phyloP scores from a whole-genome alignment of 2,113 vertebrate species.

The Etheostoma cragini region DNA sequence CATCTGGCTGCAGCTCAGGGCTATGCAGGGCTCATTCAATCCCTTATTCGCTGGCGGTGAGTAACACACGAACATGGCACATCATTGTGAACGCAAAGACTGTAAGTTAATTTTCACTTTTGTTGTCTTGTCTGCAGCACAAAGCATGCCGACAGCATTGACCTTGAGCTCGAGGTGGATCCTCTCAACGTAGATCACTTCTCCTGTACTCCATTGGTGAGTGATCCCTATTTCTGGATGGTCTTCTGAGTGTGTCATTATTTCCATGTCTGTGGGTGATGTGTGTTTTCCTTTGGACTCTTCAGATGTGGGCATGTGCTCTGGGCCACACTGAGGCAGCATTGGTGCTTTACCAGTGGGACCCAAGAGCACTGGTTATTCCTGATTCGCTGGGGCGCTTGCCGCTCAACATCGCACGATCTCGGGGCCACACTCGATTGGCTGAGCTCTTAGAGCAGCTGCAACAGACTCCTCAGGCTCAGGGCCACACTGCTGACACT shows the following conservation, averaged over 20 bases:
- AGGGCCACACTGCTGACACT: conserved; percentile 80
- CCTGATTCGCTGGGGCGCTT: conserved; percentile 95
- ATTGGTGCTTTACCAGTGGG: conserved; percentile 96
- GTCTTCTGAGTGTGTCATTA: background rate
- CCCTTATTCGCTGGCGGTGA: conserved; percentile 99
- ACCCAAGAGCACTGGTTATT: conserved; percentile 94
- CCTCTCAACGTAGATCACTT: conserved; percentile 99
- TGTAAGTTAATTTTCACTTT: conserved; percentile 13
- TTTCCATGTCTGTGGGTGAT: conserved; percentile 10
- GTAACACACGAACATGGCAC: conserved; percentile 49
- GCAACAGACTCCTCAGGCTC: conserved; percentile 88
- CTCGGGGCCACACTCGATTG: conserved; percentile 93
- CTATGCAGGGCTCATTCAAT: conserved; percentile 97
- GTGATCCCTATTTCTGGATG: conserved; percentile 41
- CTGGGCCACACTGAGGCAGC: conserved; percentile 95
- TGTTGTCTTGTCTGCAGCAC: conserved; percentile 83
- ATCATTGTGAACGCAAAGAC: background rate
- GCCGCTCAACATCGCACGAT: conserved; percentile 94
- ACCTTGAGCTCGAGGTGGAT: conserved; percentile 97
- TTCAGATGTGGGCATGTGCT: conserved; percentile 98
- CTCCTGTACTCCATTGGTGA: conserved; percentile 97
- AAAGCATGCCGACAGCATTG: conserved; percentile 97
- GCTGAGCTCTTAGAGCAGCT: conserved; percentile 96
- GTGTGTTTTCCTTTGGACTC: conserved; percentile 22
- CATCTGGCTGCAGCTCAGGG: conserved; percentile 98